These are phyloP conservation scores for Bombus difficillimus DNA, from an alignment of 1,140 invertebrate genomes.

Conservation along the genomic window DNA sequence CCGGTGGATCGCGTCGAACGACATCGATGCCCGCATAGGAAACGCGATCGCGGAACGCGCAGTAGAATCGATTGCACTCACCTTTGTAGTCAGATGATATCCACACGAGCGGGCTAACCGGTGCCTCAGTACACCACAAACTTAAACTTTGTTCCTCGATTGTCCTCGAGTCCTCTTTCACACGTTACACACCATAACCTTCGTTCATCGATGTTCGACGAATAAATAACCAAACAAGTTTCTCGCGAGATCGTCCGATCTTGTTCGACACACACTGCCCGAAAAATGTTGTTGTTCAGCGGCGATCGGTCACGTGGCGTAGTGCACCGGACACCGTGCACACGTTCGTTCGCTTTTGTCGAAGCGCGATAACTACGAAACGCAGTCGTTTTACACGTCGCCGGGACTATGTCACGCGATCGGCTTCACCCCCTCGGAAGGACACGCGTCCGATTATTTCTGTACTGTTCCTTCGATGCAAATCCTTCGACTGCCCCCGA, in stretches of 20 bases:
- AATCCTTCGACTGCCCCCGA: conserved; percentile 21
- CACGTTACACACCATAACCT: conserved; percentile 47
- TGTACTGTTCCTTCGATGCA: conserved; percentile 14
- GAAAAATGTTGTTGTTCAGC: no score
- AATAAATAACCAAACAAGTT: no score
- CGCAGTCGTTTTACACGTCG: not conserved
- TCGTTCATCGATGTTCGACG: not conserved
- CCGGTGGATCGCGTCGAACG: not conserved
- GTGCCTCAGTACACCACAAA: conserved; percentile 30
- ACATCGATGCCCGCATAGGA: conserved; percentile 30
- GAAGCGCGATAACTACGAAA: not conserved
- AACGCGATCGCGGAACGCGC: not conserved
- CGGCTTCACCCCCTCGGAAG: not conserved
- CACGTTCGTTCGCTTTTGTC: not conserved
- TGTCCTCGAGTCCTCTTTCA: conserved; percentile 30
- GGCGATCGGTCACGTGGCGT: conserved; percentile 39
- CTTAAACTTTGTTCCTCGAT: conserved; percentile 1
- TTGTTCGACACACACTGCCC: conserved; percentile 38
- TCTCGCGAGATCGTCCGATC: not conserved
- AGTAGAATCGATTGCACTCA: conserved; percentile 30
- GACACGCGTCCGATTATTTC: not conserved
- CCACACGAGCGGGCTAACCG: conserved; percentile 13
- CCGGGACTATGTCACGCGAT: not conserved
- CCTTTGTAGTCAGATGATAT: conserved; percentile 47
- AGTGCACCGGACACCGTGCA: not conserved